phyloP scores from a whole-genome alignment of 2,888 invertebrate genomes.

The Miltochrista miniata region DNA sequence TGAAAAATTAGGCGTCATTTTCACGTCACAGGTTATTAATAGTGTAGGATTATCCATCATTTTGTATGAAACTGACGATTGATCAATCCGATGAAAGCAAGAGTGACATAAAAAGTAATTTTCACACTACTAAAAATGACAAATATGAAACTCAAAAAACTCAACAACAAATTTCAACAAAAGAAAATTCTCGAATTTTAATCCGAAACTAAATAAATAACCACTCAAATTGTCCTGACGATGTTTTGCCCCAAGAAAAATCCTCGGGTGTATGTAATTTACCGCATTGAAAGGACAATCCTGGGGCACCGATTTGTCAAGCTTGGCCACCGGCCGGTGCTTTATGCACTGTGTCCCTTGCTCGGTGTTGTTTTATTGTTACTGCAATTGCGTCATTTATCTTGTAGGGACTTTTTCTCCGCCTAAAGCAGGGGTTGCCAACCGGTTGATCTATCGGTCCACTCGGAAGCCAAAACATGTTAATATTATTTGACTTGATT shows the following conservation, averaged over 20 bases:
- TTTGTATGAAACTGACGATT: no score
- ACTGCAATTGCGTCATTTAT: constrained; percentile 32
- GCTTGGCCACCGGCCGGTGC: constrained; percentile 42
- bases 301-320: constrained; percentile 66
- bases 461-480: no score
- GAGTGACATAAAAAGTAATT: no score
- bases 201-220: no score
- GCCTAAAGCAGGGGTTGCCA: no score
- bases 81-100: no score
- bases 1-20: constrained; percentile 38
- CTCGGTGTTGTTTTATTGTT: constrained; percentile 28
- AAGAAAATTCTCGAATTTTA: no score
- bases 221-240: not conserved
- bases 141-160: no score
- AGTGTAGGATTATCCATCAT: constrained; percentile 18
- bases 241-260: constrained; percentile 13
- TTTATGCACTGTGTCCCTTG: constrained; percentile 30
- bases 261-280: constrained; percentile 42
- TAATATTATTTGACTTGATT: no score
- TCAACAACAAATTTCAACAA: no score
- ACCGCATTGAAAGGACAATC: constrained; percentile 59
- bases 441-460: no score
- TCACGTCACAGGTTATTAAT: constrained; percentile 20
- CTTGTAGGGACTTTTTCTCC: constrained; percentile 3
- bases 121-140: no score